These are phyloP conservation scores for Oreotragus oreotragus DNA, from an alignment of 2,113 vertebrate genomes.

Conservation along the genomic window DNA sequence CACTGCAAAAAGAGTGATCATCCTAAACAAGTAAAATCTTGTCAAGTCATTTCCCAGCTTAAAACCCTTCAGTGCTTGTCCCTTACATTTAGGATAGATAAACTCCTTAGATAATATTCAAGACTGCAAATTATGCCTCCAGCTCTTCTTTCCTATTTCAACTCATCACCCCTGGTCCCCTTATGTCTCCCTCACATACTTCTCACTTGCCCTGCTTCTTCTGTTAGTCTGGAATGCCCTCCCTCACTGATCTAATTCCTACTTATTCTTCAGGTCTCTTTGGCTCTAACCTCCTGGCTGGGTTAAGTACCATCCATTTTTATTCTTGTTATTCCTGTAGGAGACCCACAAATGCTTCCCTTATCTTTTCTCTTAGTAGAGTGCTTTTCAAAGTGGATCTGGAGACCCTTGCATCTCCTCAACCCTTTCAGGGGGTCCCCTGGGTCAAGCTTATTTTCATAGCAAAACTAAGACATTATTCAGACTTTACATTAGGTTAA, in stretches of 20 bases:
- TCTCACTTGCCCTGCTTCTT: background rate
- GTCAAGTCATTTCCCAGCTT: background rate
- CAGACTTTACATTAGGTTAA: background rate
- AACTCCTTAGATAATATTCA: background rate
- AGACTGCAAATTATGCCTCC: background rate
- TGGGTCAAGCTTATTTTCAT: background rate
- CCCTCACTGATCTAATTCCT: background rate
- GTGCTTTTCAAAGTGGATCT: background rate
- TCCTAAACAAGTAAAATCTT: background rate
- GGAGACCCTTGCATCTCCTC: background rate
- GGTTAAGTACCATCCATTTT: background rate
- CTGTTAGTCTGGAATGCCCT: background rate
- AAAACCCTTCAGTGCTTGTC: background rate
- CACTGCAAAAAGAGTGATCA: background rate
- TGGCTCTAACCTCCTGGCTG: background rate
- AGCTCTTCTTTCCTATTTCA: background rate
- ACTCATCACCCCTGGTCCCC: background rate
- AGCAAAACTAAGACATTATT: background rate
- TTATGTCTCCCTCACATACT: background rate
- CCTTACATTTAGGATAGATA: background rate
- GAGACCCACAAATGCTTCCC: background rate
- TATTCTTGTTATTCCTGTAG: background rate
- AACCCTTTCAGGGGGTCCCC: background rate
- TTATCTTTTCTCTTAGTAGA: background rate
- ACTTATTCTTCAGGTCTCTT: background rate